Evolutionary conservation across 2,113 vertebrate genomes (phyloP).

Genomic region (Dicaeum eximium): DNA sequence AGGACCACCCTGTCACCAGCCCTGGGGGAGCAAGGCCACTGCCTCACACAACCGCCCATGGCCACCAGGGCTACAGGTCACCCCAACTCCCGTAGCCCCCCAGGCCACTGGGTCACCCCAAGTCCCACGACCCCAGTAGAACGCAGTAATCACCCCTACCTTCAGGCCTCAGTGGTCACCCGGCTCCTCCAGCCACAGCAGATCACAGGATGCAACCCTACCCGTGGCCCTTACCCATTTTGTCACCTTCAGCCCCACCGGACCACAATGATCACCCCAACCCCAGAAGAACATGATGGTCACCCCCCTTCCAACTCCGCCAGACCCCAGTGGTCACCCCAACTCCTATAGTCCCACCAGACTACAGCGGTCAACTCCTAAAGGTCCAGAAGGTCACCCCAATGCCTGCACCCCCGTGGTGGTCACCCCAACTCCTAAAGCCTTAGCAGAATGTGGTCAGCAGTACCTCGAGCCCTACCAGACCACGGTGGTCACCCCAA

Average conservation of each 20-base stretch:
- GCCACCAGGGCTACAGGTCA: neutral
- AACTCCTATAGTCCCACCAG: neutral
- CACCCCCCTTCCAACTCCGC: neutral
- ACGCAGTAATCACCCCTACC: too few relatives aligned
- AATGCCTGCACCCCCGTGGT: neutral
- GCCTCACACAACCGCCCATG: accelerated
- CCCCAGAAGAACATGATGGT: neutral
- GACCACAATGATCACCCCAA: neutral
- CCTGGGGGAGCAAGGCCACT: conserved; percentile 3
- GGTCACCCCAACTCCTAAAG: neutral
- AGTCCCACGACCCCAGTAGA: accelerated
- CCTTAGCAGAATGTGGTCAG: too few relatives aligned
- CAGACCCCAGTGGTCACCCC: neutral
- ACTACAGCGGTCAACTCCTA: too few relatives aligned
- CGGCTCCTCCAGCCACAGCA: neutral
- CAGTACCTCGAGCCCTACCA: neutral
- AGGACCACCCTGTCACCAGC: conserved; percentile 79
- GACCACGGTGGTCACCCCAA: neutral
- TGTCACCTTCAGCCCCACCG: neutral
- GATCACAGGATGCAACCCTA: neutral
- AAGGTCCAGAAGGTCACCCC: neutral
- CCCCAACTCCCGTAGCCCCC: too few relatives aligned
- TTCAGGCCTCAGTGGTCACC: neutral
- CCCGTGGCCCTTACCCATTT: neutral
- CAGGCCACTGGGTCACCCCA: neutral